Base-by-base conservation (phyloP, 2,797 vertebrate species). In the Melanogrammus aeglefinus region DNA sequence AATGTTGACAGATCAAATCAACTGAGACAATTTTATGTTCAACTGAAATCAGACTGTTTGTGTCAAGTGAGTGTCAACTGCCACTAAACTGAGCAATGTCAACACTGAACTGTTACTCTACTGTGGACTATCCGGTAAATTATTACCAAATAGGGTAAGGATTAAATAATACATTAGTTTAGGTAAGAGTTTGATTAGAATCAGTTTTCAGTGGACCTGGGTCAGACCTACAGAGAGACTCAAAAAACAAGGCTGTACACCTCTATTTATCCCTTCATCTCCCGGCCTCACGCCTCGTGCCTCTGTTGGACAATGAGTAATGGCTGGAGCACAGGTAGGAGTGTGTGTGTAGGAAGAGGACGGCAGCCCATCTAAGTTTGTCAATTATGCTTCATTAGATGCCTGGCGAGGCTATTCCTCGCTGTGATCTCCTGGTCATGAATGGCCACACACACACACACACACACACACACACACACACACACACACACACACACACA, bases 331-430 rank as follows among this genome's bases (percentile, higher is more conserved):
- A 63, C 21, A 80, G 77, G 75, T 74, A 39, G 66, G 13, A 78
- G 84, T 74, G 82, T 79, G 85, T 71, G 83, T 84, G 80, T 69
- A 85, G 79, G 83, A 10, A 72, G 83, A 66, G 73, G 75, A 82
- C 41, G 75, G 82, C 83, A 84, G 86, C 77, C 83, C 10, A 13
- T 51, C 83, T 87, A 82, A 57, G 79, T 83, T 83, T 86, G 86
- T 90, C 86, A 88, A 79, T 88, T 89, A 91, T 88, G 87, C 89
- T 87, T 92, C 89, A 88, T 92, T 91, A 91, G 87, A 86, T 81
- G 71, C 81, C 84, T 78, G 83, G 82, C 57, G 77, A 80, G 83
- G 86, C 88, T 79, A 84, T 90, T 92, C 86, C 91, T 91, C 29
- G 87, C 88, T 78, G 86, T 91, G 91, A 90, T 92, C 85, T 75